Evolutionary conservation across 2,888 invertebrate genomes (phyloP).

Genomic region (Cataglyphis cursor): DNA sequence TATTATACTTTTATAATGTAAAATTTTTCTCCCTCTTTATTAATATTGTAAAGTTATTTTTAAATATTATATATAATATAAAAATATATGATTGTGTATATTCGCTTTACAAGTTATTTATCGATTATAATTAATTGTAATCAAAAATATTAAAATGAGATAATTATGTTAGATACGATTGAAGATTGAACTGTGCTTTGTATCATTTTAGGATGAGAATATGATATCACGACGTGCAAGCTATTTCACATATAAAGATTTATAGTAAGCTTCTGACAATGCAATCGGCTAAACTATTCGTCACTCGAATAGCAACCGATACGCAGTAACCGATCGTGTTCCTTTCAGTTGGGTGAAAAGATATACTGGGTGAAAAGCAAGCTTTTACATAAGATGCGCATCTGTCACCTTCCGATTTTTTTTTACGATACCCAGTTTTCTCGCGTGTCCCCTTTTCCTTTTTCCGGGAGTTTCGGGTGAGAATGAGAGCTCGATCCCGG

Average conservation of each 20-base stretch:
- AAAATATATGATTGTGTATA: neutral
- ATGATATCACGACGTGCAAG: neutral
- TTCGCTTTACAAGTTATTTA: neutral
- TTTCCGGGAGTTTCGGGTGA: constrained; percentile 18
- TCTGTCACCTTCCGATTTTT: constrained; percentile 30
- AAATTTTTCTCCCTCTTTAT: neutral
- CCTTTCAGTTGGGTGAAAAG: neutral
- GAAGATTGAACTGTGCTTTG: neutral
- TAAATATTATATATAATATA: neutral
- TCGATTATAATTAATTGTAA: neutral
- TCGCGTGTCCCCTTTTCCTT: constrained; percentile 11
- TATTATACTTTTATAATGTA: neutral
- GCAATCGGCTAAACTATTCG: neutral
- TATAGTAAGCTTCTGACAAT: neutral
- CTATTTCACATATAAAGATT: neutral
- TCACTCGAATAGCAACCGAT: neutral
- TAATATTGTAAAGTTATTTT: neutral
- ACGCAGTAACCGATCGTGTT: constrained; percentile 14
- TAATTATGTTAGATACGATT: neutral
- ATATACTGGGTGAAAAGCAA: constrained; percentile 20
- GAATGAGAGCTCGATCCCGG: constrained; percentile 27
- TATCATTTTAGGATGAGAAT: neutral
- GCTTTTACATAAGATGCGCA: constrained; percentile 34
- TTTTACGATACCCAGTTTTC: constrained; percentile 59
- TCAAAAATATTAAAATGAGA: constrained; percentile 6